These are phyloP conservation scores for Spilarctia lutea DNA, from an alignment of 2,888 invertebrate species.

Conservation along the genomic window DNA sequence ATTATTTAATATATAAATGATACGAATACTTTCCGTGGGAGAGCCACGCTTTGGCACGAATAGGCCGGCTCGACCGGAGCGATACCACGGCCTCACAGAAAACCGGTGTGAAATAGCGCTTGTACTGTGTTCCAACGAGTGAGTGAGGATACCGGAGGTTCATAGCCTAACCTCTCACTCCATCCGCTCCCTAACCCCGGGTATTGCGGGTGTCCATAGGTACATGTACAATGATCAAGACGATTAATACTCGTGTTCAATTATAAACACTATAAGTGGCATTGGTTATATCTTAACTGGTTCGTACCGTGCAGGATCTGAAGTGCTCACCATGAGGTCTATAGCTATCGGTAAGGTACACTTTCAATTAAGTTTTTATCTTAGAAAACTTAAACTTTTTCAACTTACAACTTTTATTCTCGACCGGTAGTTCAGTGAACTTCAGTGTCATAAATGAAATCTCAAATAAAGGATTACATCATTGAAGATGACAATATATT, in stretches of 20 bases:
- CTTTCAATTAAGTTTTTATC: conserved; percentile 21
- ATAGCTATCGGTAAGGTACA: conserved; percentile 63
- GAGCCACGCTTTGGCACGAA: no score
- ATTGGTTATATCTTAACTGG: conserved; percentile 52
- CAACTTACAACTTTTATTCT: not conserved
- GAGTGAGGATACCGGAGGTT: no score
- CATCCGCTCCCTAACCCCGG: no score
- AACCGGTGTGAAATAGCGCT: no score
- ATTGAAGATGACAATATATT: not conserved
- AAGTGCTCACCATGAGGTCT: conserved; percentile 65
- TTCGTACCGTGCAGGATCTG: conserved; percentile 49
- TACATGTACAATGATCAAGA: conserved; percentile 64
- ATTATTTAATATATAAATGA: no score
- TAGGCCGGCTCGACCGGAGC: no score
- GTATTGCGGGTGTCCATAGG: no score
- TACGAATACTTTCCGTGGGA: no score
- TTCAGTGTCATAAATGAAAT: not conserved
- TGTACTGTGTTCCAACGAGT: no score
- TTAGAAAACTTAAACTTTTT: not conserved
- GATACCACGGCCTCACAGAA: no score
- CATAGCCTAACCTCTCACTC: no score
- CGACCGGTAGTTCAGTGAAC: not conserved
- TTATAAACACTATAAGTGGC: conserved; percentile 74
- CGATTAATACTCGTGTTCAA: conserved; percentile 46
- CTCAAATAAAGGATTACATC: not conserved